Conservation (phyloP, 2,888 invertebrate genomes). For the Dichetophora obliterata region DNA sequence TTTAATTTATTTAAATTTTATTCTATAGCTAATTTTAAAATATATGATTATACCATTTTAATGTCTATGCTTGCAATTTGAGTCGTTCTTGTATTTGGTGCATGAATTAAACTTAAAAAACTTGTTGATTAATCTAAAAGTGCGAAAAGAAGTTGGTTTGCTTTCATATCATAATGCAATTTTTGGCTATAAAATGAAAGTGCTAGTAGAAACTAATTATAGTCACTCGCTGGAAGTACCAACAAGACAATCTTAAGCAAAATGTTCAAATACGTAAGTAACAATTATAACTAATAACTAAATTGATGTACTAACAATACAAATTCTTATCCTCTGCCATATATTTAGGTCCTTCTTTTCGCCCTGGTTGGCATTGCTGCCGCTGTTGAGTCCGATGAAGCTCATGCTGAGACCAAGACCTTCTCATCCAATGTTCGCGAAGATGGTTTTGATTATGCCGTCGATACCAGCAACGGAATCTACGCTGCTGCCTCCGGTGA, state of each 20-base stretch:
- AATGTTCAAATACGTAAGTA: slow-evolving; percentile 35
- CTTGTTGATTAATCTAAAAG: too few species aligned
- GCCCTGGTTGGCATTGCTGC: neutral
- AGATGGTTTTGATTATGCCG: slow-evolving; percentile 57
- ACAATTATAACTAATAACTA: neutral
- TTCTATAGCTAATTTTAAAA: too few species aligned
- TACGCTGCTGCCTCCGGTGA: slow-evolving; percentile 52
- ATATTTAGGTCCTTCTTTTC: neutral
- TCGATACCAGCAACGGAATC: slow-evolving; percentile 57
- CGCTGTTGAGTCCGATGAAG: slow-evolving; percentile 43
- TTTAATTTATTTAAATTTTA: too few species aligned
- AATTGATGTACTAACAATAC: neutral
- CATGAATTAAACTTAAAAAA: too few species aligned
- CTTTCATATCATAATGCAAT: too few species aligned
- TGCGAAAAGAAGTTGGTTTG: too few species aligned
- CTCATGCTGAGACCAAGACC: slow-evolving; percentile 51
- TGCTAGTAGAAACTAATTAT: too few species aligned
- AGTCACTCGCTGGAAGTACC: too few species aligned
- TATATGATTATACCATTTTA: too few species aligned
- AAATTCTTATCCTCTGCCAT: neutral
- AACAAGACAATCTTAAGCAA: neutral
- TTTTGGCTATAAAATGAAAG: too few species aligned
- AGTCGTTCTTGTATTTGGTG: too few species aligned
- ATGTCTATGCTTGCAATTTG: too few species aligned
- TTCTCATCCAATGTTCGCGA: slow-evolving; percentile 54